phyloP scores from a whole-genome alignment of 2,797 vertebrate species.

The Trachops cirrhosus region DNA sequence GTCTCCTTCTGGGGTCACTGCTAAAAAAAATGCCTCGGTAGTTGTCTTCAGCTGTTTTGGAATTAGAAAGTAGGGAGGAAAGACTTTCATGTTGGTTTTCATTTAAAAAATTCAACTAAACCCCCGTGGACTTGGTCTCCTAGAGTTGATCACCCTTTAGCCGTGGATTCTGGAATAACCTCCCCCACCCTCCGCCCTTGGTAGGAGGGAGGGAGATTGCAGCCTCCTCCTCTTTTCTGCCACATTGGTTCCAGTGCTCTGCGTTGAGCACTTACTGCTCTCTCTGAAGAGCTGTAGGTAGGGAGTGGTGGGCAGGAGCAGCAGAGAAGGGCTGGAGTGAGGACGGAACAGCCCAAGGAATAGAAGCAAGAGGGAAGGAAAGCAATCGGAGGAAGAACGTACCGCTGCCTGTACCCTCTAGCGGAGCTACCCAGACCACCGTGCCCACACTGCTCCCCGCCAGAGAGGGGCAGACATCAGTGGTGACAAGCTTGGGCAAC shows the following conservation, averaged over 20 bases:
- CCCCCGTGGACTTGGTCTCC: neutral
- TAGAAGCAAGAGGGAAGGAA: slow-evolving; percentile 43
- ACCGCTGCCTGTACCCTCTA: neutral
- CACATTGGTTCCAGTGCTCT: neutral
- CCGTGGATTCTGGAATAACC: neutral
- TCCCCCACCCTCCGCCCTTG: neutral
- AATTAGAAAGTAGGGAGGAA: slow-evolving; percentile 31
- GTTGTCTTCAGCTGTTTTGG: slow-evolving; percentile 58
- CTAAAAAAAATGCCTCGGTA: slow-evolving; percentile 33
- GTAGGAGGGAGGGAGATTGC: neutral
- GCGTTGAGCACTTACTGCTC: neutral
- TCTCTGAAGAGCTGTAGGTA: neutral
- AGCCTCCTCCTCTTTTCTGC: slow-evolving; percentile 29
- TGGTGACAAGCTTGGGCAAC: slow-evolving; percentile 3
- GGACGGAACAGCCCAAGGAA: neutral
- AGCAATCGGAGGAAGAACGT: slow-evolving; percentile 13
- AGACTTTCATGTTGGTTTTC: slow-evolving; percentile 22
- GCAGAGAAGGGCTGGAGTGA: slow-evolving; percentile 28
- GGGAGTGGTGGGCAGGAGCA: neutral
- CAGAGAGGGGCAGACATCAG: neutral
- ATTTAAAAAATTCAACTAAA: neutral
- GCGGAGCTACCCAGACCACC: neutral
- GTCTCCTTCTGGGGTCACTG: slow-evolving; percentile 62
- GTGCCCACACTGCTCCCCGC: neutral
- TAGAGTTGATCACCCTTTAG: neutral